A percentile compares a stretch with the other conserved stretches of the same genome.
These are phyloP conservation scores for Mesochorus sp. DNA, from an alignment of 2,888 invertebrate genomes.

Conservation along the genomic window DNA sequence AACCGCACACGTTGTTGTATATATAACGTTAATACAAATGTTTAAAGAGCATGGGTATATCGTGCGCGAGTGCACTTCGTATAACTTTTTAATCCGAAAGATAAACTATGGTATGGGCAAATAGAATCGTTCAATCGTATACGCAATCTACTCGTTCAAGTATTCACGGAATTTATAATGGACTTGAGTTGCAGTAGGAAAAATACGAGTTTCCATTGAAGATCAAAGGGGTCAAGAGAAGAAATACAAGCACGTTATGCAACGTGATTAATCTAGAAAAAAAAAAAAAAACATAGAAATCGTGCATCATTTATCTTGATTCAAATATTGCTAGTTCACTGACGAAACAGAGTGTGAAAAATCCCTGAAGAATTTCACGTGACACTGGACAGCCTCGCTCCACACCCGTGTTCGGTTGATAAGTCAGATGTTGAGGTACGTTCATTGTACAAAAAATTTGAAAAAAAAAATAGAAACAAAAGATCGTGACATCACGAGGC, in stretches of 20 bases:
- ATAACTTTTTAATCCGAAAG: neutral
- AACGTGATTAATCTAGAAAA: neutral
- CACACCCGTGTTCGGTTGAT: neutral
- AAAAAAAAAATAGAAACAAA: constrained; percentile 11
- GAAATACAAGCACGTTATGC: no score
- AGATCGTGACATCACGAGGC: constrained; percentile 48
- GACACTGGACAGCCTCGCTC: neutral
- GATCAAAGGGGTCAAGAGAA: no score
- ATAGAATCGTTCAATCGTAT: neutral
- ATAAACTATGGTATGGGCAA: neutral
- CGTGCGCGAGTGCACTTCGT: neutral
- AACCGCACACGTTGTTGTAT: constrained; percentile 29
- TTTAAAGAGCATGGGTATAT: neutral
- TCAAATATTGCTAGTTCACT: neutral
- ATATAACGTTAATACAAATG: constrained; percentile 12
- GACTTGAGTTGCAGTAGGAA: no score
- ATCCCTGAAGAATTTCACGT: constrained; percentile 3
- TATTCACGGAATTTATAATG: no score
- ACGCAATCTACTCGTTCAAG: no score
- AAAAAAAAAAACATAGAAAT: neutral
- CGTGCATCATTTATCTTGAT: constrained; percentile 1
- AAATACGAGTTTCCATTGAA: no score
- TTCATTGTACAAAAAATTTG: neutral
- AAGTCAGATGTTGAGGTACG: neutral
- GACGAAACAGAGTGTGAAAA: constrained; percentile 2